Evolutionary conservation across 2,113 vertebrate species (phyloP).

Genomic region (Ceyx margarethae): DNA sequence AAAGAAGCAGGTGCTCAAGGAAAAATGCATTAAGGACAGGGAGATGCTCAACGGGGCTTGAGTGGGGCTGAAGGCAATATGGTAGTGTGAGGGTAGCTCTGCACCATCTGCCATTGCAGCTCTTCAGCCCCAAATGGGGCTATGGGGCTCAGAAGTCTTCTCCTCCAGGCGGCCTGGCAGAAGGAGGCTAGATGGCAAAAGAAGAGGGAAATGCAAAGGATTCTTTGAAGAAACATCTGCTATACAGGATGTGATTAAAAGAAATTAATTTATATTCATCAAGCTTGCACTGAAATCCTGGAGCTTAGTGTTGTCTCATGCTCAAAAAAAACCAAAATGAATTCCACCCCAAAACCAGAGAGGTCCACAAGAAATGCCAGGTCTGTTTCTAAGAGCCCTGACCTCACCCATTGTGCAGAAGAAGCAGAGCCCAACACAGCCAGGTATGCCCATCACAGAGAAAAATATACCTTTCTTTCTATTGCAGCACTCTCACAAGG

Average conservation of each 20-base stretch:
- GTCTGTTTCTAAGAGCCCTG: not conserved
- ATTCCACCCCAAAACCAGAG: not conserved
- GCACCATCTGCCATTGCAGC: fast-evolving
- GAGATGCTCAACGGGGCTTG: not conserved
- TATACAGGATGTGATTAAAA: not conserved
- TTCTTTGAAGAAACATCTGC: not conserved
- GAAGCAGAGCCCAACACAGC: not conserved
- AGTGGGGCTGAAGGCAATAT: not conserved
- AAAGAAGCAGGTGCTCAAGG: not conserved
- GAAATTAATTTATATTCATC: not conserved
- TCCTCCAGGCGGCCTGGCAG: not conserved
- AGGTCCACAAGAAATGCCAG: not conserved
- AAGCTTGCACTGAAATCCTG: not conserved
- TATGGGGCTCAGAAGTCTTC: not conserved
- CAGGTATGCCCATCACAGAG: not conserved
- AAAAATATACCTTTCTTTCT: not conserved
- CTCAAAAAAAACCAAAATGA: not conserved
- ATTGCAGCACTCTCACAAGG: not conserved
- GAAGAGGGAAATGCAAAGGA: not conserved
- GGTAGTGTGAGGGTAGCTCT: fast-evolving
- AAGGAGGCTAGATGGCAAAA: not conserved
- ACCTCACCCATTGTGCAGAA: not conserved
- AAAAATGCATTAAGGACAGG: not conserved
- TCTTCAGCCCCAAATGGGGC: not conserved
- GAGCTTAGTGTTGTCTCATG: fast-evolving